Evolutionary conservation across 2,888 invertebrate species (phyloP), one percentile per base, ranked within the genome.

Genomic region (Cotesia congregata): DNA sequence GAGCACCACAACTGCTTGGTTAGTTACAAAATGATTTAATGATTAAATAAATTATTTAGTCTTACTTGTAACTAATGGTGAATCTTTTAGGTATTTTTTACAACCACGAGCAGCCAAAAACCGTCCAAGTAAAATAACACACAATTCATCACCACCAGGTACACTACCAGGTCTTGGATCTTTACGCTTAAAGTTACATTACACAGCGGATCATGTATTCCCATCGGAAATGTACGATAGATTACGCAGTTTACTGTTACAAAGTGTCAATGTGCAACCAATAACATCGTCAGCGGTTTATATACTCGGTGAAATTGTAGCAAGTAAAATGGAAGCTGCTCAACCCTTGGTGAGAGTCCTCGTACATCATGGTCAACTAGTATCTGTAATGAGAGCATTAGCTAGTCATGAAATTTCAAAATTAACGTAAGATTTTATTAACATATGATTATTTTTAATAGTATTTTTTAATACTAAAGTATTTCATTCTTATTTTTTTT

Each of bases 331-430:
- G 88, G 96, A 97, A 88, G 95, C 96, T 81, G 96, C 97, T 30
- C 96, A 97, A 89, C 96, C 97, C 1, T 91, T 97, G 75, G 96
- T 97, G 80, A 92, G 95, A 84, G 92, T 97, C 83, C 95, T 97
- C 90, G 94, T 96, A 83, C 95, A 97, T 88, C 94, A 95, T 89
- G 94, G 94, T 85, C 94, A 95, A 90, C 94, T 97, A 84, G 95
- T 96, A 83, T 94, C 95, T 79, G 94, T 97, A 80, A 95, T 97
- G 82, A 93, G 93, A 87, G 94, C 94, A 75, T 92, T 97, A 79
- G 97, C 97, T 65, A 94, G 95, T 88, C 94, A 95, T 81, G 97
- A 97, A 91, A 96, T 97, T 87, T 95, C 96, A n/a, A 95, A 94
- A 88, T 93, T 96, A 83, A 96, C 96, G 94, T 96, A 88, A 94